Evolutionary conservation across 2,113 vertebrate genomes (phyloP).

Genomic region (Raja brachyura): DNA sequence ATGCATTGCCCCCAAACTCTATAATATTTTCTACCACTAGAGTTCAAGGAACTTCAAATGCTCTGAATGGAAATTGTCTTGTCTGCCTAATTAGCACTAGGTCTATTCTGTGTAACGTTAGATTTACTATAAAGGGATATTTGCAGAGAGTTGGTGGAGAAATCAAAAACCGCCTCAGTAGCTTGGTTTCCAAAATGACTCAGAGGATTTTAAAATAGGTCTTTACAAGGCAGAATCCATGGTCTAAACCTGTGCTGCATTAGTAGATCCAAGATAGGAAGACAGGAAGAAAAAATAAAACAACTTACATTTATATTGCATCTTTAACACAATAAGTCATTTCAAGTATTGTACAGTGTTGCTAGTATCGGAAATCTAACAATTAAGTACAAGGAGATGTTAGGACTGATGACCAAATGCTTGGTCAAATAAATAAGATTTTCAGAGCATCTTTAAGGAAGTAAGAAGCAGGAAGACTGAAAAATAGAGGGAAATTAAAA

Average conservation of each 20-base stretch:
- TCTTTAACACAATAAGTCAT: neutral
- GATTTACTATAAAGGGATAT: neutral
- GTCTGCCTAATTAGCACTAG: neutral
- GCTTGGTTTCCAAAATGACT: neutral
- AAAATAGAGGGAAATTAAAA: neutral
- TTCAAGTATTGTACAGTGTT: neutral
- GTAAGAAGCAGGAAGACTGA: neutral
- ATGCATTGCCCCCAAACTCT: neutral
- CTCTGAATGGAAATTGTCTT: neutral
- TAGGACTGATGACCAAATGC: neutral
- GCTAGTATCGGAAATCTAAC: neutral
- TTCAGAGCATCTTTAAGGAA: neutral
- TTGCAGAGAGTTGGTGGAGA: neutral
- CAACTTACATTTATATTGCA: neutral
- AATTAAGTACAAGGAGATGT: neutral
- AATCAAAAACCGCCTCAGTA: neutral
- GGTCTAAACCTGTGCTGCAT: neutral
- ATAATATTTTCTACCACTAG: neutral
- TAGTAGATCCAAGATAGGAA: neutral
- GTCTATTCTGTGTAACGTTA: neutral
- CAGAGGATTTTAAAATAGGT: neutral
- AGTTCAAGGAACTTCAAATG: neutral
- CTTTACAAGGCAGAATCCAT: neutral
- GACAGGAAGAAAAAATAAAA: neutral
- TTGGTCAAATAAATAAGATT: neutral